These are phyloP conservation scores for Acanthosepion pharaonis DNA, from an alignment of 2,888 invertebrate genomes.

Conservation along the genomic window DNA sequence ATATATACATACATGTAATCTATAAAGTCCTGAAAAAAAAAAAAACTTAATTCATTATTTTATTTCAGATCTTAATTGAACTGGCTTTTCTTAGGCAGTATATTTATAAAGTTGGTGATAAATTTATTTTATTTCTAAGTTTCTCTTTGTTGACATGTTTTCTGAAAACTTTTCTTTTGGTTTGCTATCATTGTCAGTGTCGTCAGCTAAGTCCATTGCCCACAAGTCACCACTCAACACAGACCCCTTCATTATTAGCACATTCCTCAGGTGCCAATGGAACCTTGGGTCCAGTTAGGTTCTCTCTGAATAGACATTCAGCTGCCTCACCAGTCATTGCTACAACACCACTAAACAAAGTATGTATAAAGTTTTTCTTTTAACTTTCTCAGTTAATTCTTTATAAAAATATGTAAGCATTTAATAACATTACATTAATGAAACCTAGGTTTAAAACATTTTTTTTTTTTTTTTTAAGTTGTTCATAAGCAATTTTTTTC, in stretches of 20 bases:
- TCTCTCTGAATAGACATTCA: slow-evolving; percentile 55
- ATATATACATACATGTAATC: too few relatives aligned
- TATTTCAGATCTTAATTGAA: too few relatives aligned
- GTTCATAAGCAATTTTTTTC: too few relatives aligned
- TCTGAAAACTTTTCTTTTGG: background rate
- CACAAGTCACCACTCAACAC: slow-evolving; percentile 46
- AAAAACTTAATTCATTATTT: too few relatives aligned
- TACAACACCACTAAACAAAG: slow-evolving; percentile 38
- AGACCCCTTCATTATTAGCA: slow-evolving; percentile 46
- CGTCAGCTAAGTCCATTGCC: slow-evolving; percentile 56
- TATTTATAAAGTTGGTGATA: too few relatives aligned
- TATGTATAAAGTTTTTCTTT: background rate
- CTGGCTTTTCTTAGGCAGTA: too few relatives aligned
- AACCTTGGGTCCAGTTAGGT: slow-evolving; percentile 58
- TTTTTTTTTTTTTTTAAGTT: too few relatives aligned
- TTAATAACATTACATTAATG: too few relatives aligned
- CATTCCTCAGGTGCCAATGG: slow-evolving; percentile 51
- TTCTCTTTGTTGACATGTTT: background rate
- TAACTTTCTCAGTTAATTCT: background rate
- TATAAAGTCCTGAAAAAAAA: too few relatives aligned
- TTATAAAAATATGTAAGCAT: background rate
- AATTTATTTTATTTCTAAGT: too few relatives aligned
- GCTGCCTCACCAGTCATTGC: slow-evolving; percentile 46
- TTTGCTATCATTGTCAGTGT: slow-evolving; percentile 50
- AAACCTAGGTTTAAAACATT: too few relatives aligned